Base-by-base conservation (phyloP, 2,888 invertebrate species). In the Rhyacophila evoluta region DNA sequence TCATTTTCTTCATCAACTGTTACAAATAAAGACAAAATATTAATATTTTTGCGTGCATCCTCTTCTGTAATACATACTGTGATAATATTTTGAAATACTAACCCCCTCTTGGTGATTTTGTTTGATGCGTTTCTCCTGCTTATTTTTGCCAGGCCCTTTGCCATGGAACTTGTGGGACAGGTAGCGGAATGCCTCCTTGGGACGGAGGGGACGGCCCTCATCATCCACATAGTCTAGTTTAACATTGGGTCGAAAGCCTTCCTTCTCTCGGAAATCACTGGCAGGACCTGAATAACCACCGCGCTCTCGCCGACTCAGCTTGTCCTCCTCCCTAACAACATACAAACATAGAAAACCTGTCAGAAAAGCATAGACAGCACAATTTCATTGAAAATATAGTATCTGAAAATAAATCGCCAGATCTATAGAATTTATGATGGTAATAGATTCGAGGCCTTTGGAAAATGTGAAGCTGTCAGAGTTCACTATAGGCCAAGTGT, bases 111-210 rank as follows among this genome's bases (percentile, higher is more conserved):
- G 98, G 84, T 97, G 95, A 82, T 93, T 91, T 88, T 99, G 98
- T 88, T 98, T 97, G 88, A 97, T 93, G 83, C 98, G 92, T 86
- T 99, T 99, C 88, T 99, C 99, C 84, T 94, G 93, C 89, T 99
- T 99, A 90, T 98, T 98, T 88, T 99, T 99, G 75, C 99, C 99
- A 19, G 99, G 98, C 1, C 98, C 98, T 89, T 99, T 99, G 74
- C 99, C 99, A 89, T 99, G 99, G 90, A 99, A 99, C 89, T 98
- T 98, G 88, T 98, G 99, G 27, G 97, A 98, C 75, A 99, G 91
- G 89, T 97, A 97, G 83, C 96, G 92, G 89, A 98, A 99, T 71
- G 99, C 99, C 90, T 99, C 99, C 88, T 99, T 99, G 77, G 95
- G 94, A 84, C 95, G 95, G 80, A 99, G 92, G 84, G 95, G 92